phyloP scores from a whole-genome alignment of 2,113 vertebrate species.

The Pteronura brasiliensis region DNA sequence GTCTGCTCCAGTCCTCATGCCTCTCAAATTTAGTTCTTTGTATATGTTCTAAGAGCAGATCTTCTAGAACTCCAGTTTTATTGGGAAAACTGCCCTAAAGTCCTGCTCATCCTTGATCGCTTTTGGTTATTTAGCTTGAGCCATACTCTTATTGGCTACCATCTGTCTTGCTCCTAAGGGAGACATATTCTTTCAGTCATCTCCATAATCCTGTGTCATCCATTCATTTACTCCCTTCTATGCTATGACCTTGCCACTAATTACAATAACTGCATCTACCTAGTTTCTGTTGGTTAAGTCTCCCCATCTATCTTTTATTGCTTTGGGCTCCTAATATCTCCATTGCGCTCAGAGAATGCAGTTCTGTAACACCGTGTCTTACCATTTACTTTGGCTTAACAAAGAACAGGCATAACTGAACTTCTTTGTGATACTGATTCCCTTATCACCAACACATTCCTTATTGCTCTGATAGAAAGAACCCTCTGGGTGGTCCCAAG shows the following conservation, averaged over 20 bases:
- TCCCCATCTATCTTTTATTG: neutral
- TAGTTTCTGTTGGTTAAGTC: neutral
- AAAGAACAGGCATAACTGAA: neutral
- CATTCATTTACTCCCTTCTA: neutral
- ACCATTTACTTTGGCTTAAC: neutral
- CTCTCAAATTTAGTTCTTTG: neutral
- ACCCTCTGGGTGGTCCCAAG: neutral
- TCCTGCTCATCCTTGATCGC: neutral
- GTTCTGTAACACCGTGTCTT: neutral
- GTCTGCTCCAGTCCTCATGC: neutral
- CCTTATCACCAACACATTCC: neutral
- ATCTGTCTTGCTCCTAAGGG: neutral
- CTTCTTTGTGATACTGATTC: neutral
- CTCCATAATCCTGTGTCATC: neutral
- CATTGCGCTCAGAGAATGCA: neutral
- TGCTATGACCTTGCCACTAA: neutral
- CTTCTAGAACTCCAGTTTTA: neutral
- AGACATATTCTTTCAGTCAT: neutral
- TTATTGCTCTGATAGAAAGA: neutral
- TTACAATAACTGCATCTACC: neutral
- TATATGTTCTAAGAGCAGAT: neutral
- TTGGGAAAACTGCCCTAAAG: neutral
- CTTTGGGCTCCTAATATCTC: neutral
- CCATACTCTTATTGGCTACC: neutral
- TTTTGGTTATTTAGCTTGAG: neutral